These are phyloP conservation scores for Oedothorax gibbosus DNA, from an alignment of 1,140 invertebrate species.

Conservation along the genomic window DNA sequence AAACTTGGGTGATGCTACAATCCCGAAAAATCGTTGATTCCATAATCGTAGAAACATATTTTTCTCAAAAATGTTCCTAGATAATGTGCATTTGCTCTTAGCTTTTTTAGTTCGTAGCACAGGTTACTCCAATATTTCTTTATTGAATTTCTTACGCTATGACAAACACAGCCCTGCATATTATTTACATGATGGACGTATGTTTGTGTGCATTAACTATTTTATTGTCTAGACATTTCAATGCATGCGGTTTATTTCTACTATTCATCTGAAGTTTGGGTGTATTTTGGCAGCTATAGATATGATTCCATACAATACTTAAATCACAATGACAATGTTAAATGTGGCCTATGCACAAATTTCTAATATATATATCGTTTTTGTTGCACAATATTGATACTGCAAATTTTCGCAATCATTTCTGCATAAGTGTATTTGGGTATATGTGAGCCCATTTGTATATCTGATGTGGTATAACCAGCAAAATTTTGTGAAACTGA, in stretches of 20 bases:
- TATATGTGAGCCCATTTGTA: constrained; percentile 46
- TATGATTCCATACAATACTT: constrained; percentile 44
- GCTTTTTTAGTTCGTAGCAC: no score
- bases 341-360: constrained; percentile 61
- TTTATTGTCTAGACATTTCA: constrained; percentile 35
- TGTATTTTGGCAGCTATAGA: constrained; percentile 59
- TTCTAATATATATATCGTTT: constrained; percentile 50
- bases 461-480: constrained; percentile 40
- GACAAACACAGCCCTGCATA: constrained; percentile 48
- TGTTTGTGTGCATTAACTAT: constrained; percentile 31
- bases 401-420: constrained; percentile 57
- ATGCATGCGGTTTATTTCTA: constrained; percentile 53
- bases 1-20: no score
- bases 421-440: constrained; percentile 48
- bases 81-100: no score
- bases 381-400: constrained; percentile 44
- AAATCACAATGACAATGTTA: constrained; percentile 56
- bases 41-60: no score
- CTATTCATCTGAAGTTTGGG: constrained; percentile 52
- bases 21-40: no score
- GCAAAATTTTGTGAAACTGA: constrained; percentile 32
- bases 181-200: constrained; percentile 21
- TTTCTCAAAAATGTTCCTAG: no score
- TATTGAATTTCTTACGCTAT: not conserved
- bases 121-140: not conserved